Conservation (phyloP, 2,797 vertebrate species). For the Luscinia megarhynchos region DNA sequence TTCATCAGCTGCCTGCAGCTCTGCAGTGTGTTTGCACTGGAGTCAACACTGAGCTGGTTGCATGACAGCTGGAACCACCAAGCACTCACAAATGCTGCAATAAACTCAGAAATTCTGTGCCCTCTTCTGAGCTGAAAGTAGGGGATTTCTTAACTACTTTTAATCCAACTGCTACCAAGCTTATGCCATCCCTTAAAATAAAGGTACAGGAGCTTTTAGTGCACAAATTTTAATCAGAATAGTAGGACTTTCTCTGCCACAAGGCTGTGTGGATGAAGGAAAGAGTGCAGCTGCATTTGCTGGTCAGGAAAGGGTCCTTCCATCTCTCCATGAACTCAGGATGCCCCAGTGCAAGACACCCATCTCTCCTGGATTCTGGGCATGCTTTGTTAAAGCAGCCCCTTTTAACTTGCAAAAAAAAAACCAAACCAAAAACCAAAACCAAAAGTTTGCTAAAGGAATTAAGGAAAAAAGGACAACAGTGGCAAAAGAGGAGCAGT, state of each 20-base stretch:
- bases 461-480: slow-evolving; percentile 32
- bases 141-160: not conserved
- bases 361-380: not conserved
- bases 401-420: not conserved
- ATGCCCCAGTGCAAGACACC: accelerated
- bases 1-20: slow-evolving; percentile 2
- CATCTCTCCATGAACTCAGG: not conserved
- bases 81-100: accelerated
- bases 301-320: not conserved
- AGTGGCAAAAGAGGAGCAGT: not conserved
- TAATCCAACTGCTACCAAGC: not conserved
- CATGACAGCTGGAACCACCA: not conserved
- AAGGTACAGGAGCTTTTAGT: not conserved
- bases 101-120: not conserved
- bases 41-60: not conserved
- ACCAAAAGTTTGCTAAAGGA: not conserved
- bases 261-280: not conserved
- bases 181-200: not conserved
- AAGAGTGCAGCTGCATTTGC: not conserved
- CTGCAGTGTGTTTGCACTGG: not conserved
- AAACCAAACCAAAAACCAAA: too few species aligned
- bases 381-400: not conserved
- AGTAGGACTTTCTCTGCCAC: not conserved
- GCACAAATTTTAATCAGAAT: not conserved
- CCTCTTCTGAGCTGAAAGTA: not conserved